A percentile compares a stretch with the other conserved stretches of the same genome.
Evolutionary conservation across 2,888 invertebrate genomes (phyloP).

Genomic region (Polyommatus icarus): DNA sequence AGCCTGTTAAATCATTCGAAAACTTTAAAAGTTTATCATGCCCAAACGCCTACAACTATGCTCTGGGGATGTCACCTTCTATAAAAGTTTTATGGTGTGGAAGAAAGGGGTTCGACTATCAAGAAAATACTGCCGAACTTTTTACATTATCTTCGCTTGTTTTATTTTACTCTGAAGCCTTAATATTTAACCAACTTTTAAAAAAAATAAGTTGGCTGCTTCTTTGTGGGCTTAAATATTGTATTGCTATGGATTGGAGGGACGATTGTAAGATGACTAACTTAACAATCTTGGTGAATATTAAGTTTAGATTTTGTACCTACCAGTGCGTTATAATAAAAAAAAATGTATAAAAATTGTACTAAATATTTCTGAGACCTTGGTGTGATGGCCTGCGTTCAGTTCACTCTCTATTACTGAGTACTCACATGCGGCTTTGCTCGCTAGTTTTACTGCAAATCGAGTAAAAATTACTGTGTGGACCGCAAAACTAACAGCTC

Average conservation of each 20-base stretch:
- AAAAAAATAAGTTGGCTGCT: background rate
- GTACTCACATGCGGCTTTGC: too few relatives aligned
- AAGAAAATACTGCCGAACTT: slow-evolving; percentile 65
- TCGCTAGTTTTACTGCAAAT: too few relatives aligned
- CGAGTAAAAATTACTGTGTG: too few relatives aligned
- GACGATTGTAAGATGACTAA: background rate
- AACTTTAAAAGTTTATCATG: slow-evolving; percentile 61
- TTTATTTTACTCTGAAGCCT: slow-evolving; percentile 45
- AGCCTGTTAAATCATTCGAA: slow-evolving; percentile 50
- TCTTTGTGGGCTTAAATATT: background rate
- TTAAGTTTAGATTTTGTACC: too few relatives aligned
- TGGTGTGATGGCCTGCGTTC: too few relatives aligned
- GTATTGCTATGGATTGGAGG: background rate
- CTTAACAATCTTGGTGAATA: too few relatives aligned
- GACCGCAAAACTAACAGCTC: too few relatives aligned
- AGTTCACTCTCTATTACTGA: too few relatives aligned
- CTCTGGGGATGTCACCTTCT: slow-evolving; percentile 66
- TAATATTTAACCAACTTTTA: slow-evolving; percentile 39
- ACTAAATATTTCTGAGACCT: too few relatives aligned
- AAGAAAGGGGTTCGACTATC: slow-evolving; percentile 70
- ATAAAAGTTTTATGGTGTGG: slow-evolving; percentile 75
- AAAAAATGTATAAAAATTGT: too few relatives aligned
- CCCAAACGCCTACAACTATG: slow-evolving; percentile 64
- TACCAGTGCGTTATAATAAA: too few relatives aligned
- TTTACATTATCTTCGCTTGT: slow-evolving; percentile 55